phyloP scores from a whole-genome alignment of 2,888 invertebrate genomes.

The Tetranychus piercei region DNA sequence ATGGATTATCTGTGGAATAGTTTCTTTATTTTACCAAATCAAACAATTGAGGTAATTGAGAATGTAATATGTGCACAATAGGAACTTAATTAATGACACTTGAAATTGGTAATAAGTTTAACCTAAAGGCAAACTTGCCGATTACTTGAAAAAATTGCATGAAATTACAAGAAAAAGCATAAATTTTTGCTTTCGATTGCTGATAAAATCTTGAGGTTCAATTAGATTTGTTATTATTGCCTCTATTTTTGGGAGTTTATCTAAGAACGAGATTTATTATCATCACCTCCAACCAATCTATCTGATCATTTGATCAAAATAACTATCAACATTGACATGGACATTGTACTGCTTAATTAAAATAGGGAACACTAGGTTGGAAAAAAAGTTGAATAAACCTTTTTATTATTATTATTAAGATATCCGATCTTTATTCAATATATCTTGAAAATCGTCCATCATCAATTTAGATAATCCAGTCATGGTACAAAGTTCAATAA shows the following conservation, averaged over 20 bases:
- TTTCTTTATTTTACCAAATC: too few species aligned
- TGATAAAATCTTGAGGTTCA: neutral
- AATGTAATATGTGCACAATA: too few species aligned
- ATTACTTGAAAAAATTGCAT: constrained; percentile 16
- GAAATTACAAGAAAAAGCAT: constrained; percentile 25
- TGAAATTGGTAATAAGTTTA: too few species aligned
- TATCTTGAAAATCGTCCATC: too few species aligned
- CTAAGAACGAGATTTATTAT: neutral
- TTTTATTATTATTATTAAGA: neutral
- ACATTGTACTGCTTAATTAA: neutral
- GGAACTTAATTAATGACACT: neutral
- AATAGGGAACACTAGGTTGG: too few species aligned
- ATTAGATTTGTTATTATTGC: neutral
- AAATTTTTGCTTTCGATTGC: constrained; percentile 10
- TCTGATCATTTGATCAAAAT: neutral
- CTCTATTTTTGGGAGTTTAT: neutral
- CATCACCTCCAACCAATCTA: too few species aligned
- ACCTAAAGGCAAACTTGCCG: neutral
- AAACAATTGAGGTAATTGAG: too few species aligned
- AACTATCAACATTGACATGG: neutral
- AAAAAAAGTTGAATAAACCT: neutral
- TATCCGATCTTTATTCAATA: too few species aligned
- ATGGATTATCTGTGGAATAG: too few species aligned
- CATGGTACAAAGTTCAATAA: too few species aligned
- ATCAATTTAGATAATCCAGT: too few species aligned